These are phyloP conservation scores for Apodemus sylvaticus DNA, from an alignment of 2,113 vertebrate genomes.

Conservation along the genomic window DNA sequence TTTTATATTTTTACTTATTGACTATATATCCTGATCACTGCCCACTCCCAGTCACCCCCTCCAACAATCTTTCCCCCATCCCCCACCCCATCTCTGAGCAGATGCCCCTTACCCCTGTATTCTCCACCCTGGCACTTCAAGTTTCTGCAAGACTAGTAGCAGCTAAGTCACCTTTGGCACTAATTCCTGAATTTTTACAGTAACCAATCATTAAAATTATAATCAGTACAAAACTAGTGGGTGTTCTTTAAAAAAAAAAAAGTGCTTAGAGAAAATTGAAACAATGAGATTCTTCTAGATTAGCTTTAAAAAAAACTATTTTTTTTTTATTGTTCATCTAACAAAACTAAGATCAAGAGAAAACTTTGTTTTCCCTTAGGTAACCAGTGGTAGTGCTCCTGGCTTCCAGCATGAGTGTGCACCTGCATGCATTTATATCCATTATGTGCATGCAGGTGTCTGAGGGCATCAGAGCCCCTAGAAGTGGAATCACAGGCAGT, in stretches of 20 bases:
- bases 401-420: background rate
- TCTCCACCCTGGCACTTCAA: too few relatives aligned
- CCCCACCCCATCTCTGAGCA: too few relatives aligned
- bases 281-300: background rate
- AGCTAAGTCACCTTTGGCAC: background rate
- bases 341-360: background rate
- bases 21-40: too few relatives aligned
- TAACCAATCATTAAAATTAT: background rate
- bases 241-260: slow-evolving; percentile 14
- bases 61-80: too few relatives aligned
- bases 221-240: slow-evolving; percentile 20
- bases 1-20: too few relatives aligned
- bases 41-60: too few relatives aligned
- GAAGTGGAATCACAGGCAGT: background rate
- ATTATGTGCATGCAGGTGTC: background rate
- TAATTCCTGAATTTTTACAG: background rate
- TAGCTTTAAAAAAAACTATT: background rate
- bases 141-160: background rate
- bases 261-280: slow-evolving; percentile 23
- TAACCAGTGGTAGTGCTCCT: background rate
- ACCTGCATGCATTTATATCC: background rate
- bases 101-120: too few relatives aligned
- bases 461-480: background rate
- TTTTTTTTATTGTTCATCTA: background rate
- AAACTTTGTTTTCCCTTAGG: background rate